Evolutionary conservation across 2,888 invertebrate species (phyloP).

Genomic region (Caprella mutica): DNA sequence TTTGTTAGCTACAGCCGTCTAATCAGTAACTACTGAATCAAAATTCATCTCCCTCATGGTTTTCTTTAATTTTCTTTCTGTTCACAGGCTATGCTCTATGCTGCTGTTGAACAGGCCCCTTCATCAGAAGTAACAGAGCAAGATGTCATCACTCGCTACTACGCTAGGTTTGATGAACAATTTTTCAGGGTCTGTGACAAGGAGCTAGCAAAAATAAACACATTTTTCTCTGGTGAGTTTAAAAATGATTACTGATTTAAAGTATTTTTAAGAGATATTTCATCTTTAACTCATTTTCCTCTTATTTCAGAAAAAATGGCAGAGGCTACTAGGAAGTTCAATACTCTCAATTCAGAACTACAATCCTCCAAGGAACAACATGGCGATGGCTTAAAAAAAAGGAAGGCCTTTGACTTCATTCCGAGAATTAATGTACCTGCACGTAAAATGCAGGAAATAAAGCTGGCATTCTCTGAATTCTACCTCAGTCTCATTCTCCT

Average conservation of each 20-base stretch:
- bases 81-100: conserved; percentile 76
- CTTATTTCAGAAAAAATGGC: conserved; percentile 73
- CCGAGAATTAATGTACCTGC: conserved; percentile 47
- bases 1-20: too few species aligned
- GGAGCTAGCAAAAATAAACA: conserved; percentile 91
- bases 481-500: conserved; percentile 89
- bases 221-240: conserved; percentile 78
- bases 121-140: conserved; percentile 81
- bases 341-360: conserved; percentile 76
- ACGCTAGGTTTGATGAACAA: conserved; percentile 86
- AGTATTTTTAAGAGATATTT: not conserved
- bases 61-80: too few species aligned
- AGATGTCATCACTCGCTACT: conserved; percentile 72
- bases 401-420: conserved; percentile 27
- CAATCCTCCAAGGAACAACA: conserved; percentile 45
- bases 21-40: too few species aligned
- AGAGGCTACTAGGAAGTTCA: conserved; percentile 90
- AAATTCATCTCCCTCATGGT: too few species aligned
- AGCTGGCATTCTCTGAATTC: conserved; percentile 96
- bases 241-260: not conserved
- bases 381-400: conserved; percentile 25
- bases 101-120: conserved; percentile 79
- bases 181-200: conserved; percentile 92
- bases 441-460: conserved; percentile 80
- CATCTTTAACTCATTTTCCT: not conserved